phyloP scores from a whole-genome alignment of 2,888 invertebrate species.

The Cephus runcator region DNA sequence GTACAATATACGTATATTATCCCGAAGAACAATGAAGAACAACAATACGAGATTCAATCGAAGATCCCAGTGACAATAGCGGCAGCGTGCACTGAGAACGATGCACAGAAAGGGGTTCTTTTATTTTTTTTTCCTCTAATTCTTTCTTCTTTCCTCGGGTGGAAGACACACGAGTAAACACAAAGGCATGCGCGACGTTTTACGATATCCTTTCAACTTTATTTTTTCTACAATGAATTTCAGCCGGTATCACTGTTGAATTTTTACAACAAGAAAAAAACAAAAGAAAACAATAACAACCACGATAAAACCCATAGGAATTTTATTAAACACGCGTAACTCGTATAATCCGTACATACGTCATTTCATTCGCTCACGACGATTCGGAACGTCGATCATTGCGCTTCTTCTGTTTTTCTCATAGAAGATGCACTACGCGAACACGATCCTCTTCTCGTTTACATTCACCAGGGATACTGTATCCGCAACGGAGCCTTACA shows the following conservation, averaged over 20 bases:
- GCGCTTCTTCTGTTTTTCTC: not conserved
- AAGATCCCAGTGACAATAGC: constrained; percentile 9
- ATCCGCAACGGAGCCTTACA: not conserved
- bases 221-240: not conserved
- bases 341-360: not conserved
- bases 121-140: not conserved
- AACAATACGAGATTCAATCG: not conserved
- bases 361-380: not conserved
- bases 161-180: constrained; percentile 16
- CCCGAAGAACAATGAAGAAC: not conserved
- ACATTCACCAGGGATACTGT: not conserved
- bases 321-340: not conserved
- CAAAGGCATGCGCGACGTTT: constrained; percentile 18
- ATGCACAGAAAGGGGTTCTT: not conserved
- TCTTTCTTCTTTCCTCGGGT: constrained; percentile 10
- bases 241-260: not conserved
- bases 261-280: not conserved
- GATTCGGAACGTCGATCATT: not conserved
- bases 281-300: not conserved
- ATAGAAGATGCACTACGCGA: not conserved
- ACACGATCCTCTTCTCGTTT: not conserved
- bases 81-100: not conserved
- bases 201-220: not conserved
- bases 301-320: not conserved
- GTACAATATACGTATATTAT: not conserved